A percentile compares a stretch with the other conserved stretches of the same genome.
Conservation (phyloP, 2,797 vertebrate genomes). For the Aratinga solstitialis region DNA sequence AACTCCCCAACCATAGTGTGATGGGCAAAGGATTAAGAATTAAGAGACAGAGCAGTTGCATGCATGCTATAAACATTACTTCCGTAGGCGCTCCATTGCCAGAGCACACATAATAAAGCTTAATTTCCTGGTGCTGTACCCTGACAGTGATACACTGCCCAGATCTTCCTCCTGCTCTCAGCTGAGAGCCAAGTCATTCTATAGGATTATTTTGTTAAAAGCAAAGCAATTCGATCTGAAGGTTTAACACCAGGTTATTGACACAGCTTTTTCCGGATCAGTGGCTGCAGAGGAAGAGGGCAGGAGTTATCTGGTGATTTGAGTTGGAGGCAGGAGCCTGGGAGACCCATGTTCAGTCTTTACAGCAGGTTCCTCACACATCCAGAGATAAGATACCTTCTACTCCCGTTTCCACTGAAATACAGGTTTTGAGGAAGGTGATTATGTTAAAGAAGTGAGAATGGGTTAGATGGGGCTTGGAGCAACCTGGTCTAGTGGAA, state of each 20-base stretch:
- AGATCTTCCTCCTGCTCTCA: conserved; percentile 47
- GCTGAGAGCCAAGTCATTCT: not conserved
- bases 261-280: not conserved
- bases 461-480: not conserved
- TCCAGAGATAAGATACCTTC: not conserved
- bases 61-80: not conserved
- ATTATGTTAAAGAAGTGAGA: not conserved
- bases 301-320: not conserved
- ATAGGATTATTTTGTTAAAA: conserved; percentile 38
- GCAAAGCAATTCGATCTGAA: conserved; percentile 27
- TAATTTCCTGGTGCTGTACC: conserved; percentile 49
- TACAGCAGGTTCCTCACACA: not conserved
- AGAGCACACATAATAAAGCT: conserved; percentile 22
- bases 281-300: not conserved
- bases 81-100: rapidly evolving
- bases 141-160: conserved; percentile 25
- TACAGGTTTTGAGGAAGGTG: not conserved
- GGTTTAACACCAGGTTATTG: conserved; percentile 18
- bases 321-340: not conserved
- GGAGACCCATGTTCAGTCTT: not conserved
- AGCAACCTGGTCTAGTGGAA: not conserved
- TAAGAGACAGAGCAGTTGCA: not conserved
- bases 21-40: conserved; percentile 6
- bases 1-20: not conserved
- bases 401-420: not conserved